These are phyloP conservation scores for Corythornis leucogaster DNA, from an alignment of 2,797 vertebrate genomes.

Conservation along the genomic window DNA sequence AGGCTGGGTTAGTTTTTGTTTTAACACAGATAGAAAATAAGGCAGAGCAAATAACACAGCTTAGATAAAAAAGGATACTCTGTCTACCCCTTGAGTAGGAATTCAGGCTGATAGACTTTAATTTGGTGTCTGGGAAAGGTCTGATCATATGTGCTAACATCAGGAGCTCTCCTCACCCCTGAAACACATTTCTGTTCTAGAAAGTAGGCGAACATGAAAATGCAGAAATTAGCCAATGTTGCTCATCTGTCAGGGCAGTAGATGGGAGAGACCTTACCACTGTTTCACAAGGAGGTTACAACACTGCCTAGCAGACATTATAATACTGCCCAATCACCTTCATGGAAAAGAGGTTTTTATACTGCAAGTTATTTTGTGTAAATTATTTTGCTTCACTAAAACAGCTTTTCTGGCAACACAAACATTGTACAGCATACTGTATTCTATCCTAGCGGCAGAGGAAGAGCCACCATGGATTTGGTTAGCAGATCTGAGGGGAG, in stretches of 20 bases:
- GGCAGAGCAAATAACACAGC: not conserved
- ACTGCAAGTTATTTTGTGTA: not conserved
- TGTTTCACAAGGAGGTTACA: not conserved
- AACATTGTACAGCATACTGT: not conserved
- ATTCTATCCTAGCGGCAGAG: not conserved
- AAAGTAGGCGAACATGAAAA: not conserved
- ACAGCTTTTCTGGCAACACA: not conserved
- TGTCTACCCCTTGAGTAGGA: not conserved
- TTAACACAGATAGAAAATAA: not conserved
- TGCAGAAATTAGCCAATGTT: not conserved
- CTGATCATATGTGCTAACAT: not conserved
- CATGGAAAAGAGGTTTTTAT: not conserved
- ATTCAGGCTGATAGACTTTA: not conserved
- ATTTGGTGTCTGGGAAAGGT: not conserved
- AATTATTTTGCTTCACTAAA: not conserved
- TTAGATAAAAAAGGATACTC: not conserved
- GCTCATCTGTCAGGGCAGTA: not conserved
- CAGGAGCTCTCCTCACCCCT: not conserved
- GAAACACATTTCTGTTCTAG: not conserved
- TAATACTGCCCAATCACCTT: not conserved
- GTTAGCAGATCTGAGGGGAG: not conserved
- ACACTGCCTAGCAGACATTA: not conserved
- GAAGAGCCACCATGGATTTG: not conserved
- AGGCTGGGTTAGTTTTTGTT: not conserved
- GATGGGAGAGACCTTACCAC: not conserved